These are phyloP conservation scores for Cyrtodaria siliqua DNA, from an alignment of 2,888 invertebrate species.

Conservation along the genomic window DNA sequence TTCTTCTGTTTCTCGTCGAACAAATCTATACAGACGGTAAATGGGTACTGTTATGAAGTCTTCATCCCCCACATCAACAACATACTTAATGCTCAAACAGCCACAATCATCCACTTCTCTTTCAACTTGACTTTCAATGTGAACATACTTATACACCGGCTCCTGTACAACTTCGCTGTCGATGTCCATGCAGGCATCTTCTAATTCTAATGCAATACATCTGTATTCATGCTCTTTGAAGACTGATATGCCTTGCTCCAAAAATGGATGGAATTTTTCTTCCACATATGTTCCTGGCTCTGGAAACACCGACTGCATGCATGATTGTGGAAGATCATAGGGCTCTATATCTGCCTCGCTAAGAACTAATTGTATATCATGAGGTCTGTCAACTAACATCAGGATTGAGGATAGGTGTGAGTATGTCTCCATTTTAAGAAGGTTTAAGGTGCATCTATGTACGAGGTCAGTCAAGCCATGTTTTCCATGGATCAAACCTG, in stretches of 20 bases:
- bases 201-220: conserved; percentile 43
- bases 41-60: conserved; percentile 16
- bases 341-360: too few species aligned
- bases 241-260: conserved; percentile 25
- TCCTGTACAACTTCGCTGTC: neutral
- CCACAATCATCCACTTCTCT: neutral
- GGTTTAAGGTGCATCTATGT: neutral
- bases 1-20: conserved; percentile 4
- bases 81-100: conserved; percentile 8
- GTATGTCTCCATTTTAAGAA: too few species aligned
- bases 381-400: too few species aligned
- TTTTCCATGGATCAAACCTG: neutral
- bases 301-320: conserved; percentile 28
- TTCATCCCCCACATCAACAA: conserved; percentile 10
- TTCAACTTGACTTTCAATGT: conserved; percentile 9
- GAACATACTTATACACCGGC: conserved; percentile 26
- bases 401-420: too few species aligned
- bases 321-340: neutral
- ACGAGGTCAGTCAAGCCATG: neutral
- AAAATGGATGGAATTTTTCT: conserved; percentile 41
- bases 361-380: too few species aligned
- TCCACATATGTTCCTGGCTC: conserved; percentile 55
- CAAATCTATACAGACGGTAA: conserved; percentile 23
- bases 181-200: conserved; percentile 5
- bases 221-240: conserved; percentile 42